phyloP scores from a whole-genome alignment of 2,113 vertebrate genomes.

The Oreocharis arfaki region DNA sequence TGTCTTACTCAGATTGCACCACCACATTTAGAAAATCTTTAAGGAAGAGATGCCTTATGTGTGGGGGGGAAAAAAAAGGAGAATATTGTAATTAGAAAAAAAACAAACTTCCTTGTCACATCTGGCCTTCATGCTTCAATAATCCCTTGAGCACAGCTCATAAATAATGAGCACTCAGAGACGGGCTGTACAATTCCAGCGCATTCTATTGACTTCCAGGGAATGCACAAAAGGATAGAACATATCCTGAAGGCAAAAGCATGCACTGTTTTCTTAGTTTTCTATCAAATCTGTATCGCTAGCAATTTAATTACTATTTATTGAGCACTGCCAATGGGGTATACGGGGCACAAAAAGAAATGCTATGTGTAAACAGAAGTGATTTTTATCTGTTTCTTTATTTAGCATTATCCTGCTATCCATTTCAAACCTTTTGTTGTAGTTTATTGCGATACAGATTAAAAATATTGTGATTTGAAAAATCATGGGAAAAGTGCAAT shows the following conservation, averaged over 20 bases:
- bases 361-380: background rate
- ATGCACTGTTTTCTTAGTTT: background rate
- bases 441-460: background rate
- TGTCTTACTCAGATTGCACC: background rate
- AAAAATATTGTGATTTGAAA: background rate
- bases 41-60: background rate
- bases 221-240: background rate
- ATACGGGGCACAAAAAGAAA: background rate
- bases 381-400: background rate
- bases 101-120: background rate
- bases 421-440: background rate
- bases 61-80: fast-evolving
- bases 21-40: background rate
- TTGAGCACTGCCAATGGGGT: background rate
- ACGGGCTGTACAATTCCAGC: background rate
- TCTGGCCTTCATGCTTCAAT: slow-evolving; percentile 13
- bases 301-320: background rate
- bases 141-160: background rate
- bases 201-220: background rate
- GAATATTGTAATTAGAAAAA: background rate
- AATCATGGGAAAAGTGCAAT: background rate
- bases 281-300: background rate
- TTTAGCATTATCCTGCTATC: background rate
- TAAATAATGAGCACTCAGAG: background rate
- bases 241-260: background rate